Evolutionary conservation across 2,797 vertebrate species (phyloP), one percentile per base, ranked within the genome.

Genomic region (Trichosurus vulpecula): DNA sequence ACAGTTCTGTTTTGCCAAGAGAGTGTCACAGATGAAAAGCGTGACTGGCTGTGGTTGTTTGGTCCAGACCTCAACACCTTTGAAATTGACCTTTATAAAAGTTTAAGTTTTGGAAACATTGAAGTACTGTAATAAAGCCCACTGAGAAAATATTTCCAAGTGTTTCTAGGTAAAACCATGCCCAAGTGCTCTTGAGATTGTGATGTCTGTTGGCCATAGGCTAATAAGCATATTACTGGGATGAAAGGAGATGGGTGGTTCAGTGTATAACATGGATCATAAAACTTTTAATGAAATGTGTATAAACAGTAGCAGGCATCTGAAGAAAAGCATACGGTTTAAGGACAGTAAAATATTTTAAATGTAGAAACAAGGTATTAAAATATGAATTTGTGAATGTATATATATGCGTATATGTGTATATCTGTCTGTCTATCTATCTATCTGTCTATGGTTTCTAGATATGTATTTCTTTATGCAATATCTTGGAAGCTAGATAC

Each of bases 71-170:
- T 61, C 12, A n/a, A 27, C 6, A 5, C 35, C 47, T 90, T 3
- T 92, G 93, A 93, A 93, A 91, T 47, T 52, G 92, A 53, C 93
- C 58, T 94, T 89, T 51, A 51, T 87, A 87, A 27, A 51, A 87
- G 22, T 87, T 47, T 87, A 87, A 87, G 47, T 87, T 25, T 87
- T 27, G 10, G 41, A 87, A 74, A 22, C 61, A 87, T 1, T 51
- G 41, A 87, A 87, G 41, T 27, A 87, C 41, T 87, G 0, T 87
- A 87, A 66, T 93, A 96, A 93, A 95, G 29, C 51, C 25, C 94
- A 52, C 58, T 52, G 9, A 35, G 90, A 90, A 91, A 94, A 93
- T 89, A 35, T 92, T 74, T 89, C n/a, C 51, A 81, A 92, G 27
- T 51, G 22, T 90, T 47, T 6, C 93, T 61, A 52, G 56, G 66